Evolutionary conservation across 2,888 invertebrate genomes (phyloP).

Genomic region (Caradrina kadenii): DNA sequence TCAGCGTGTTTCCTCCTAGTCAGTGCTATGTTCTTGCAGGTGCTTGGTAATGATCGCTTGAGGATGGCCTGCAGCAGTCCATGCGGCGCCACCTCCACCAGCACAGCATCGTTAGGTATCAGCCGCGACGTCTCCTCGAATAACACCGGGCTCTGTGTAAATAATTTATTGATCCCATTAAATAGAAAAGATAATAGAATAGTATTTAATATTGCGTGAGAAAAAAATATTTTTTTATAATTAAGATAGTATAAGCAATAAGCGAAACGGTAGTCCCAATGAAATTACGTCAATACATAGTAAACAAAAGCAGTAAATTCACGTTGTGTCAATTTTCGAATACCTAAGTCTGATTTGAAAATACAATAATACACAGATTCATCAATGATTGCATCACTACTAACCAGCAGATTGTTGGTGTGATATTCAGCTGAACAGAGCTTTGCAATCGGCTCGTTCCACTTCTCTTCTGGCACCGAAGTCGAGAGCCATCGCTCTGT

Average conservation of each 20-base stretch:
- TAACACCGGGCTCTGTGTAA: neutral
- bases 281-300: no score
- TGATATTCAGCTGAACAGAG: conserved; percentile 95
- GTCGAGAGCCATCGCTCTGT: conserved; percentile 95
- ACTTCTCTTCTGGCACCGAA: conserved; percentile 91
- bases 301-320: no score
- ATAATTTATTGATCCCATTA: neutral
- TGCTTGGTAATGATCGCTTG: conserved; percentile 92
- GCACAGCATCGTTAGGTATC: conserved; percentile 49
- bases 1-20: conserved; percentile 93
- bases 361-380: no score
- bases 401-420: conserved; percentile 93
- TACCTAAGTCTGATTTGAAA: no score
- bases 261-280: no score
- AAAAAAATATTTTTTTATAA: no score
- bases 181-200: neutral
- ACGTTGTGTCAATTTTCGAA: no score
- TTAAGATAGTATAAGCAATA: no score
- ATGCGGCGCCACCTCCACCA: conserved; percentile 96
- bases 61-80: conserved; percentile 93
- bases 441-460: conserved; percentile 71
- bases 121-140: neutral
- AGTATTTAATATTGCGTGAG: no score
- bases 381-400: no score
- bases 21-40: conserved; percentile 92